Evolutionary conservation across 2,797 vertebrate genomes (phyloP).

Genomic region (Kryptopterus vitreolus): DNA sequence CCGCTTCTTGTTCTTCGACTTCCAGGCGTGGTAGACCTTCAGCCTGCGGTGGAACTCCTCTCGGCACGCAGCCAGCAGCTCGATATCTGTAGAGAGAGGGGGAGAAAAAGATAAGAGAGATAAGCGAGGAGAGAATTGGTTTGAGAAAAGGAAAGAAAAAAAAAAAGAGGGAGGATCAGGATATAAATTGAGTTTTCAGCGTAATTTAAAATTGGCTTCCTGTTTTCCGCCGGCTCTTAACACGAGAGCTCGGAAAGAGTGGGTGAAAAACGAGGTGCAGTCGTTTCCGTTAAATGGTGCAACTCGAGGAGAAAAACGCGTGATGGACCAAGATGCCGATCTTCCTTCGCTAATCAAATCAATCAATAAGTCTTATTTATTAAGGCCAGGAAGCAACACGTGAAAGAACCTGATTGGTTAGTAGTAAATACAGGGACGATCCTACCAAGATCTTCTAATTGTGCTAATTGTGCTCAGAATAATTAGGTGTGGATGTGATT

Average conservation of each 20-base stretch:
- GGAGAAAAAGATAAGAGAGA: not conserved
- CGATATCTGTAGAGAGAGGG: conserved; percentile 92
- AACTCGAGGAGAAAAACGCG: too few species aligned
- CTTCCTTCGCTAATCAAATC: not conserved
- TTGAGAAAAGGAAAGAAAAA: not conserved
- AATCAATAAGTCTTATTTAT: not conserved
- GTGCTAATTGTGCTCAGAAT: too few species aligned
- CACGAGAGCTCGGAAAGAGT: not conserved
- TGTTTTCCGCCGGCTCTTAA: not conserved
- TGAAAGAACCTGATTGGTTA: not conserved
- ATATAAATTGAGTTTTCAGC: conserved; percentile 26
- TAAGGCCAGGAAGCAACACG: not conserved
- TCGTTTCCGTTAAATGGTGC: too few species aligned
- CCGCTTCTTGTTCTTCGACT: conserved; percentile 97
- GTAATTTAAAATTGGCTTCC: conserved; percentile 11
- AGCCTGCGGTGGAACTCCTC: conserved; percentile 97
- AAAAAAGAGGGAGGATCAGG: not conserved
- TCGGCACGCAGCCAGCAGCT: conserved; percentile 92
- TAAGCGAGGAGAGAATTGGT: not conserved
- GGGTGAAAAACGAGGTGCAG: not conserved
- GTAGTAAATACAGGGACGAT: too few species aligned
- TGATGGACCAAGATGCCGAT: too few species aligned
- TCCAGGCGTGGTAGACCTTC: conserved; percentile 98
- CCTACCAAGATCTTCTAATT: too few species aligned
- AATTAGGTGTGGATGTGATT: too few species aligned